Evolutionary conservation across 2,113 vertebrate genomes (phyloP), one percentile per base, ranked within the genome.

Genomic region (Leuciscus idus): DNA sequence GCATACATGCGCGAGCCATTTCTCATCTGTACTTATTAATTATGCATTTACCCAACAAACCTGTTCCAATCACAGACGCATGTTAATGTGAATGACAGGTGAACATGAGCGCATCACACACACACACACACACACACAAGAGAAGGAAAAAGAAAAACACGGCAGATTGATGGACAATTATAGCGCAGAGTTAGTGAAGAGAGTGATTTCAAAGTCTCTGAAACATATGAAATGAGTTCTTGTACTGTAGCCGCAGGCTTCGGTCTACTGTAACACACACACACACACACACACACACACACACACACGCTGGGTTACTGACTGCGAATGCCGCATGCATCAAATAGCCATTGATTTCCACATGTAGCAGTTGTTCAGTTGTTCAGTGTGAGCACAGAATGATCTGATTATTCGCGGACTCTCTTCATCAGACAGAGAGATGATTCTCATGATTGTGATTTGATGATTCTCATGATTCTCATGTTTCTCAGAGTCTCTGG

Each of bases 311-410:
- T 81, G 84, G 78, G 8, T 70, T 77, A 50, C 85, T 66, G 86
- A 87, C 57, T 90, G 85, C 70, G 88, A 91, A 93, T 88, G 89
- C 91, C 90, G 80, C 50, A 68, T 85, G 86, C 92, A 89, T 91
- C 91, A 83, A 92, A 90, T 90, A 90, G 90, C 19, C 91, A 94
- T 94, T 92, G 92, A 92, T 93, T 94, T 91, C 83, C 91, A 87
- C 84, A 90, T 85, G 48, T 30, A 68, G 62, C 80, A 33, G 61
- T 82, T 82, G 62, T 70, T 46, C 80, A 33, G 61, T 82, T 82
- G 62, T 70, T 82, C 80, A 8, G 39, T 30, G 89, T 90, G 79
- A 90, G 90, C 89, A 89, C 76, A 72, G 30, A 68, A 36, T 83
- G 70, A 81, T 84, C 80, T 70, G 76, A 59, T 83, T 82, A 76